phyloP scores from a whole-genome alignment of 2,797 vertebrate genomes.

The Muraenolepis orangiensis region DNA sequence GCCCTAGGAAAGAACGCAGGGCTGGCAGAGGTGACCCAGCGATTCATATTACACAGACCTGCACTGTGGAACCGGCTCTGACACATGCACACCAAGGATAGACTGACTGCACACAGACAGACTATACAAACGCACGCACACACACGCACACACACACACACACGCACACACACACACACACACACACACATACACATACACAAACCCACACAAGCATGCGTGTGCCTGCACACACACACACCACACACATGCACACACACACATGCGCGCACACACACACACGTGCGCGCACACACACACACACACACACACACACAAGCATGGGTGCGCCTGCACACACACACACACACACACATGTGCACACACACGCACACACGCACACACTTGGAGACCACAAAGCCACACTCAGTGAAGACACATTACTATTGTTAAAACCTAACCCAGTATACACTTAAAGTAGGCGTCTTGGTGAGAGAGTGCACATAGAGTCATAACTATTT shows the following conservation, averaged over 20 bases:
- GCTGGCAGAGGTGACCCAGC: slow-evolving; percentile 48
- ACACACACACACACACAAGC: slow-evolving; percentile 11
- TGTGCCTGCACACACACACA: no score
- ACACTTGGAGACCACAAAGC: no score
- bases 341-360: not conserved
- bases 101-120: not conserved
- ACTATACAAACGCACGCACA: slow-evolving; percentile 1
- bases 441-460: not conserved
- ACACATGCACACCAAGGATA: slow-evolving; percentile 9
- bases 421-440: not conserved
- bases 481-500: no score
- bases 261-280: slow-evolving; percentile 13
- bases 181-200: not conserved
- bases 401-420: not conserved
- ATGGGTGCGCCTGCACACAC: no score
- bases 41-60: slow-evolving; percentile 57
- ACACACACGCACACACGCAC: no score
- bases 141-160: slow-evolving; percentile 2
- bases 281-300: not conserved
- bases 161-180: not conserved
- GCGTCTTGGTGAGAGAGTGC: not conserved
- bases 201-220: no score
- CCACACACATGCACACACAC: no score
- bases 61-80: slow-evolving; percentile 22
- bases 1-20: slow-evolving; percentile 42